Conservation (phyloP, 2,797 vertebrate genomes). For the Danio kyathit region DNA sequence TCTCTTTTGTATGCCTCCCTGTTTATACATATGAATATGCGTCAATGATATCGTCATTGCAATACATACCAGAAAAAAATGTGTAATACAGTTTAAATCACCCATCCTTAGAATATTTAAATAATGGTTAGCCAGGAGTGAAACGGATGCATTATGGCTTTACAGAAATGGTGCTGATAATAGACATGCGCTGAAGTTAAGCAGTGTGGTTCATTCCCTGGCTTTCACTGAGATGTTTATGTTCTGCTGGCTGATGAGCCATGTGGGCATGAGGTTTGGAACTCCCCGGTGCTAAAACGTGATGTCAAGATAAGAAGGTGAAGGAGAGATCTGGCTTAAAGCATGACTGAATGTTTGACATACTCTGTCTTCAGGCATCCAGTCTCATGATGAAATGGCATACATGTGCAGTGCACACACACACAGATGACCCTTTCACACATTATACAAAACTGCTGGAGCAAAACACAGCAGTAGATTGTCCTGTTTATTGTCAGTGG, state of each 20-base stretch:
- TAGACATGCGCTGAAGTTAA: conserved; percentile 23
- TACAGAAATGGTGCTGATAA: neutral
- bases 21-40: too few relatives aligned
- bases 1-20: too few relatives aligned
- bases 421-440: conserved; percentile 2
- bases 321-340: conserved; percentile 69
- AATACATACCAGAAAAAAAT: too few relatives aligned
- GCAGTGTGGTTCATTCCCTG: conserved; percentile 43
- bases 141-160: conserved; percentile 9
- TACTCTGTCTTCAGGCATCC: conserved; percentile 63
- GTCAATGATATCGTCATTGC: too few relatives aligned
- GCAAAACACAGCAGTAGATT: conserved; percentile 35
- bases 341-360: conserved; percentile 71
- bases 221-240: conserved; percentile 62
- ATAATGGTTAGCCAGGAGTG: neutral
- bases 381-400: conserved; percentile 33
- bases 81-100: too few relatives aligned
- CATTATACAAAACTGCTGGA: conserved; percentile 25
- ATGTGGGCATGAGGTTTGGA: conserved; percentile 69
- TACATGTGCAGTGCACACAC: conserved; percentile 4
- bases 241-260: conserved; percentile 69
- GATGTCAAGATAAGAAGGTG: conserved; percentile 74
- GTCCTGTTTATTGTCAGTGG: conserved; percentile 16
- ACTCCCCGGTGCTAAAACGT: conserved; percentile 72
- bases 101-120: neutral